Evolutionary conservation across 2,113 vertebrate species (phyloP).

Genomic region (Erinaceus europaeus): DNA sequence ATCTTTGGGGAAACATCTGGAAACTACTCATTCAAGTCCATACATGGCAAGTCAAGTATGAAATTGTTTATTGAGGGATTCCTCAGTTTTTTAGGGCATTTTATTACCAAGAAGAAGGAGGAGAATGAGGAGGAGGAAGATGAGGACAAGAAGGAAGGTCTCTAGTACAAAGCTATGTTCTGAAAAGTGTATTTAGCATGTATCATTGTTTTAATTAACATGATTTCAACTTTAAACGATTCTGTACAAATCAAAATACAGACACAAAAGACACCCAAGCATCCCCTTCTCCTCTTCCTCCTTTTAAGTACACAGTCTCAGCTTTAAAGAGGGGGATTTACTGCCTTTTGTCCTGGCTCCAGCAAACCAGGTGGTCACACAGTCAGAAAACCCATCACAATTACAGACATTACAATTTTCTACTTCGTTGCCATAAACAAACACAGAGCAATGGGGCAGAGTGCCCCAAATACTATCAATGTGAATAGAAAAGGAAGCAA

Average conservation of each 20-base stretch:
- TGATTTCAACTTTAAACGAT: constrained; percentile 37
- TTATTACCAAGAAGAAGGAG: not conserved
- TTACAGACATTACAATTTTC: constrained; percentile 75
- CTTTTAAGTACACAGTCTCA: not conserved
- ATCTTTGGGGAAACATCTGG: constrained; percentile 65
- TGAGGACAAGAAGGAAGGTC: too few relatives aligned
- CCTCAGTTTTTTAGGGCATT: constrained; percentile 55
- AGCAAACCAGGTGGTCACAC: constrained; percentile 76
- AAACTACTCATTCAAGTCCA: constrained; percentile 27
- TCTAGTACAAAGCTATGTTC: not conserved
- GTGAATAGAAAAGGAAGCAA: constrained; percentile 67
- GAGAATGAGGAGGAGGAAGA: too few relatives aligned
- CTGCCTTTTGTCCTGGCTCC: constrained; percentile 49
- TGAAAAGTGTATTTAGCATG: not conserved
- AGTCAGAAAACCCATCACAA: constrained; percentile 69
- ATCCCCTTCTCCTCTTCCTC: constrained; percentile 3
- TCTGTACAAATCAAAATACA: constrained; percentile 32
- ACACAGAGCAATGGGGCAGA: constrained; percentile 37
- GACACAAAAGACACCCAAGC: constrained; percentile 33
- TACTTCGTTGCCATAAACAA: constrained; percentile 82
- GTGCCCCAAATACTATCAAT: constrained; percentile 28
- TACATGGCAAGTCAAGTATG: constrained; percentile 36
- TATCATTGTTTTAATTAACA: constrained; percentile 53
- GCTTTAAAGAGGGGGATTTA: constrained; percentile 45
- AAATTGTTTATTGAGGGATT: constrained; percentile 68